Percentiles rank a stretch among this genome's conserved stretches.
phyloP scores from a whole-genome alignment of 2,888 invertebrate genomes.

The Melanchra persicariae region DNA sequence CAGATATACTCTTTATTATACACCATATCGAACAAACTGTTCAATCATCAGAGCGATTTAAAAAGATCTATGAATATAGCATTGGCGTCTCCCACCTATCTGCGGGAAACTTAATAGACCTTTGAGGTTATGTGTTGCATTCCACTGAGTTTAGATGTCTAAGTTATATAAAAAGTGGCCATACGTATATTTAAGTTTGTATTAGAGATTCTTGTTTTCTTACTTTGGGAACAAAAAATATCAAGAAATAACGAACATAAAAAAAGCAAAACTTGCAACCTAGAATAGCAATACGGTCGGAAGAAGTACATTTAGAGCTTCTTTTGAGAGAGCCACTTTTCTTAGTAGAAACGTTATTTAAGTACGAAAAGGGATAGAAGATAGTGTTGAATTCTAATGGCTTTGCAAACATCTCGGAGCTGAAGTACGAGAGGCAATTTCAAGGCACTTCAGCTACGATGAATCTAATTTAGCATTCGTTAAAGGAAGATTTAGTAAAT shows the following conservation, averaged over 20 bases:
- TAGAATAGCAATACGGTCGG: conserved; percentile 5
- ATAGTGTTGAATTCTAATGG: conserved; percentile 49
- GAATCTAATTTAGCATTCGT: conserved; percentile 27
- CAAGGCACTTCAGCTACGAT: conserved; percentile 23
- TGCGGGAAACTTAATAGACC: not conserved
- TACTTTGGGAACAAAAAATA: not conserved
- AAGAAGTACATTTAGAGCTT: conserved; percentile 12
- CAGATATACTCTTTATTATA: too few relatives aligned
- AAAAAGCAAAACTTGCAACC: not conserved
- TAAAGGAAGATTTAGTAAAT: not conserved
- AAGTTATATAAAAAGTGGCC: not conserved
- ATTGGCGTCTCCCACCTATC: not conserved
- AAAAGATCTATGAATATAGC: not conserved
- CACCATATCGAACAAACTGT: not conserved
- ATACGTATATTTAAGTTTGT: not conserved
- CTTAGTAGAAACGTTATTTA: conserved; percentile 3
- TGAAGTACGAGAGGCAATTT: conserved; percentile 48
- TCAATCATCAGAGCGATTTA: not conserved
- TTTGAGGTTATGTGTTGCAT: not conserved
- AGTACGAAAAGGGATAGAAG: conserved; percentile 27
- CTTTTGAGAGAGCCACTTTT: conserved; percentile 17
- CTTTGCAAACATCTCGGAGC: conserved; percentile 42
- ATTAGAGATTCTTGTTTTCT: not conserved
- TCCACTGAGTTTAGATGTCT: not conserved
- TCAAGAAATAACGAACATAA: not conserved